Conservation (phyloP, 1,140 invertebrate genomes). For the Metopolophium dirhodum region DNA sequence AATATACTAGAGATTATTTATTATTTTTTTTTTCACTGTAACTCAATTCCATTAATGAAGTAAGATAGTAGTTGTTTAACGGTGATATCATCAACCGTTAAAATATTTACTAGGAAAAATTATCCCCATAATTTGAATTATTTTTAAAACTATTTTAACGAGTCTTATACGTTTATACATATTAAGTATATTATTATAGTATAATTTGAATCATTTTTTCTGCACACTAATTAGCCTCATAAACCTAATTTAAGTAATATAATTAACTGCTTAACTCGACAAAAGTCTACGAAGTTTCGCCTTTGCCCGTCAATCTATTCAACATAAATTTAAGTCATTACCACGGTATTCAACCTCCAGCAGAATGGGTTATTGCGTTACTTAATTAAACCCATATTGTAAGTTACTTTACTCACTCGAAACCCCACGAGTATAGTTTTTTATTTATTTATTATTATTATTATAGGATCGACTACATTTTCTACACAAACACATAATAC, state of each 20-base stretch:
- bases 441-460: not conserved
- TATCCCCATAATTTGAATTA: not conserved
- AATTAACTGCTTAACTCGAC: not conserved
- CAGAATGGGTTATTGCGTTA: not conserved
- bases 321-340: not conserved
- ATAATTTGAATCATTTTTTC: slow-evolving; percentile 5
- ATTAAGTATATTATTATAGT: not conserved
- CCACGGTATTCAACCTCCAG: not conserved
- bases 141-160: slow-evolving; percentile 5
- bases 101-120: not conserved
- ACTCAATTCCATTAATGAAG: not conserved
- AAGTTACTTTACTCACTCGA: not conserved
- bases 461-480: not conserved
- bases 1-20: not conserved
- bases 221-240: not conserved
- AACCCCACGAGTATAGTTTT: not conserved
- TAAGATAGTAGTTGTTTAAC: not conserved
- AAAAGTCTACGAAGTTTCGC: not conserved
- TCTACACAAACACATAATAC: not conserved
- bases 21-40: not conserved
- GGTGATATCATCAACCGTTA: not conserved
- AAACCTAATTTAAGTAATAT: slow-evolving; percentile 18
- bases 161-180: not conserved
- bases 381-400: slow-evolving; percentile 23
- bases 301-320: not conserved